Base-by-base conservation (phyloP, 2,888 invertebrate species). In the Steinernema hermaphroditum region DNA sequence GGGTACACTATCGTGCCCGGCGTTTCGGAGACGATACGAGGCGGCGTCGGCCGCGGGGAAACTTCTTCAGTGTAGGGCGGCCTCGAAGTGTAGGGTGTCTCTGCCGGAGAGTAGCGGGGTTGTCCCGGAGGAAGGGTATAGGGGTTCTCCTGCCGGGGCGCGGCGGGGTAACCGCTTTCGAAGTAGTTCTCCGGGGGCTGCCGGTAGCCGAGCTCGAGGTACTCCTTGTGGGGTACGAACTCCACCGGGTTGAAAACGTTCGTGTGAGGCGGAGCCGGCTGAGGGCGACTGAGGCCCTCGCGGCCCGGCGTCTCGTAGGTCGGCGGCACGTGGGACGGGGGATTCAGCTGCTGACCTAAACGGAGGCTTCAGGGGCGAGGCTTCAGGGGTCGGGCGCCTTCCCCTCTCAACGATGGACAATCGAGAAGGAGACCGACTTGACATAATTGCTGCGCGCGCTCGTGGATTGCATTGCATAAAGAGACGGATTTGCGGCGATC, bases 401-500 rank as follows among this genome's bases (percentile, higher is more conserved):
- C 62, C 16, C 62, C 62, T 62, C 62, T 62, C 62, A 16, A 16
- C 22, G n/a, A n/a, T 16, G 27, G 62, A 62, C 62, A 62, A 62
- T 62, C 62, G 62, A 62, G 62, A 62, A 62, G 50, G 62, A 62
- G 62, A 62, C 32, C 62, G 62, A 27, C 62, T 62, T 62, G 62
- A 62, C 62, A 62, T 32, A 62, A 62, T 62, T 62, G 62, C 54
- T 27, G 54, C 54, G 54, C 32, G 62, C 16, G 62, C 29, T 62
- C 62, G 62, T 62, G 62, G 62, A 32, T 54, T 62, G 34, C 62
- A 62, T 62, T 62, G 62, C 62, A 62, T 62, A 62, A 62, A 62
- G 62, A 62, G 62, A 62, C 62, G 62, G 62, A 62, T 62, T 62
- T 62, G 62, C 22, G 62, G 1, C 32, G 62, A 27, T 29, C 32